Percentiles rank a stretch among this genome's conserved stretches.
These are phyloP conservation scores for Rhinoraja longicauda DNA, from an alignment of 2,797 vertebrate genomes.

Conservation along the genomic window DNA sequence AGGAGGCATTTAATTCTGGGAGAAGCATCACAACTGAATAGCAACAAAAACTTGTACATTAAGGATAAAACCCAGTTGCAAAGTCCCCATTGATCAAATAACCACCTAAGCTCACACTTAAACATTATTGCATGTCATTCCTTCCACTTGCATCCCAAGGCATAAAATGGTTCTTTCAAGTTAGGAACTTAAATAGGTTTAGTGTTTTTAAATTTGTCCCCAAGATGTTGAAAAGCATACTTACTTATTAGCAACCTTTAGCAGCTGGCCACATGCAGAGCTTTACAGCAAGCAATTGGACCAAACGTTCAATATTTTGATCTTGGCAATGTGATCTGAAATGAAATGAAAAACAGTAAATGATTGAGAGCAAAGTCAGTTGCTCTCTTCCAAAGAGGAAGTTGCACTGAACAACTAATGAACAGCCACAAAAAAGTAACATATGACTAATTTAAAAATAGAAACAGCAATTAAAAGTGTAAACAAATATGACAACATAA, in stretches of 20 bases:
- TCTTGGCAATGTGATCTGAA: constrained; percentile 1
- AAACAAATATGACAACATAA: constrained; percentile 23
- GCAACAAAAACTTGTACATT: background rate
- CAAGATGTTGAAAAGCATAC: background rate
- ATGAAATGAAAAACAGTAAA: background rate
- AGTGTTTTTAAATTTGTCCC: background rate
- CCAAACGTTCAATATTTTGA: background rate
- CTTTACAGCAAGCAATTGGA: background rate
- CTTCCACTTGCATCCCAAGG: background rate
- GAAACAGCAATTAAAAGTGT: background rate
- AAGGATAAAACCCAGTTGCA: background rate
- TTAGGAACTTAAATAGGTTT: background rate
- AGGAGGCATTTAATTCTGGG: background rate
- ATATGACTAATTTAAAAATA: background rate
- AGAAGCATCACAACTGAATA: background rate
- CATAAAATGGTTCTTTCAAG: background rate
- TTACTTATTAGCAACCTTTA: constrained; percentile 4
- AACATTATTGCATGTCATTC: too few relatives aligned
- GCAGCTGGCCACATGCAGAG: background rate
- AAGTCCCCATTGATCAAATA: background rate
- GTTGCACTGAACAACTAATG: background rate
- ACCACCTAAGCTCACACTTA: background rate
- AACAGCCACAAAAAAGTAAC: background rate
- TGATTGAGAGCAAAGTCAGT: constrained; percentile 1
- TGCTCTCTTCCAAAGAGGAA: background rate